Evolutionary conservation across 2,113 vertebrate genomes (phyloP).

Genomic region (Centropristis striata): DNA sequence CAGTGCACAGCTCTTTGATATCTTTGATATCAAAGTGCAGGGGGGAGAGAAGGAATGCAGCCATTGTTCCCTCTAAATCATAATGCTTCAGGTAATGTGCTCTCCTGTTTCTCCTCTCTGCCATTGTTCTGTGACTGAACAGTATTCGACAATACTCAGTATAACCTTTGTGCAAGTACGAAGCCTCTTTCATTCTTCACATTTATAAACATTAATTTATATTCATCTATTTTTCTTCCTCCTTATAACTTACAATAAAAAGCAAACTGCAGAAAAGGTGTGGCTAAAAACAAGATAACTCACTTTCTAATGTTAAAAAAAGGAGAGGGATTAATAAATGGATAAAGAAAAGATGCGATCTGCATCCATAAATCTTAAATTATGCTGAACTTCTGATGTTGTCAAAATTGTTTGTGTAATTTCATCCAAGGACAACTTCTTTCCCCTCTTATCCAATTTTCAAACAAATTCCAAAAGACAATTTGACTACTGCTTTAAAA

Average conservation of each 20-base stretch:
- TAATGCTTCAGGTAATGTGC: slow-evolving; percentile 63
- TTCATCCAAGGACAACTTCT: no score
- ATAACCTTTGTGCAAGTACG: slow-evolving; percentile 53
- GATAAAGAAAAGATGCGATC: no score
- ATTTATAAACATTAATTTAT: slow-evolving; percentile 30
- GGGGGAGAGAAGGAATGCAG: slow-evolving; percentile 68
- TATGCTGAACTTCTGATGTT: no score
- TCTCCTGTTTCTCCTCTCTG: slow-evolving; percentile 40
- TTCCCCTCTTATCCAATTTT: background rate
- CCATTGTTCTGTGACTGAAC: slow-evolving; percentile 58
- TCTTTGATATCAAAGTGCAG: slow-evolving; percentile 78
- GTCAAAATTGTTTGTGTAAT: no score
- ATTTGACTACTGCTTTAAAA: no score
- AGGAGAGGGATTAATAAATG: no score
- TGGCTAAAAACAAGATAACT: no score
- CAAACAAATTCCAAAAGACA: background rate
- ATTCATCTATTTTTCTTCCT: no score
- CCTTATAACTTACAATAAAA: slow-evolving; percentile 58
- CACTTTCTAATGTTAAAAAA: no score
- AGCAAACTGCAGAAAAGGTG: no score
- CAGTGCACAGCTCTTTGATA: slow-evolving; percentile 75
- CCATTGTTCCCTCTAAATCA: slow-evolving; percentile 75
- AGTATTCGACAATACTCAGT: slow-evolving; percentile 52
- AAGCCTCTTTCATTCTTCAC: slow-evolving; percentile 31
- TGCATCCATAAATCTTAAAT: no score